These are phyloP conservation scores for Pygoscelis antarcticus DNA, from an alignment of 2,113 vertebrate genomes.

Conservation along the genomic window DNA sequence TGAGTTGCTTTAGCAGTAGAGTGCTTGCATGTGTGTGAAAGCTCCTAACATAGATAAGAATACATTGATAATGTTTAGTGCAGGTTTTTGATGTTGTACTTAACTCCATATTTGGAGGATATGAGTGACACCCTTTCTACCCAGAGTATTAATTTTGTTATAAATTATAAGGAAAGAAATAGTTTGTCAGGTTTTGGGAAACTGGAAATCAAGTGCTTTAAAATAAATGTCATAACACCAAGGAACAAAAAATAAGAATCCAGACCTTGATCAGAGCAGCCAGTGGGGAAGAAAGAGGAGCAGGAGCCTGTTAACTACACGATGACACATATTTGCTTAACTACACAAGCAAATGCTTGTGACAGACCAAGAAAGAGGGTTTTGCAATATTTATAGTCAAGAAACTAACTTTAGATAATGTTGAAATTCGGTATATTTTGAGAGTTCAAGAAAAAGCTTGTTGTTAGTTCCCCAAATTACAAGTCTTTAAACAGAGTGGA, in stretches of 20 bases:
- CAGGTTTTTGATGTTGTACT: not conserved
- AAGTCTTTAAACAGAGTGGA: not conserved
- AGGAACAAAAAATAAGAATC: not conserved
- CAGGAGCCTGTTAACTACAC: not conserved
- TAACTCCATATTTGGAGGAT: not conserved
- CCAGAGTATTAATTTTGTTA: not conserved
- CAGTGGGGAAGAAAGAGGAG: not conserved
- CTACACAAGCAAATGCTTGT: not conserved
- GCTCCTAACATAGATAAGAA: not conserved
- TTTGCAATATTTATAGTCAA: not conserved
- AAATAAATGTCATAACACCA: not conserved
- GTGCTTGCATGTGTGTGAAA: not conserved
- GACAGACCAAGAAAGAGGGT: not conserved
- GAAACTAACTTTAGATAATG: not conserved
- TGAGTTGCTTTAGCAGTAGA: not conserved
- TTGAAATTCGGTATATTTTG: not conserved
- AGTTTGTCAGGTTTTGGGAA: not conserved
- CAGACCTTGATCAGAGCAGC: not conserved
- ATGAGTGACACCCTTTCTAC: not conserved
- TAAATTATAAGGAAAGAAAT: not conserved
- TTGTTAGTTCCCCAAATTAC: not conserved
- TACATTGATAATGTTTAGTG: not conserved
- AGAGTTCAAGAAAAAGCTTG: not conserved
- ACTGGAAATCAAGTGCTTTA: not conserved
- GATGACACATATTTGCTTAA: fast-evolving